phyloP scores from a whole-genome alignment of 1,140 invertebrate genomes.

The Neotoxoptera formosana region DNA sequence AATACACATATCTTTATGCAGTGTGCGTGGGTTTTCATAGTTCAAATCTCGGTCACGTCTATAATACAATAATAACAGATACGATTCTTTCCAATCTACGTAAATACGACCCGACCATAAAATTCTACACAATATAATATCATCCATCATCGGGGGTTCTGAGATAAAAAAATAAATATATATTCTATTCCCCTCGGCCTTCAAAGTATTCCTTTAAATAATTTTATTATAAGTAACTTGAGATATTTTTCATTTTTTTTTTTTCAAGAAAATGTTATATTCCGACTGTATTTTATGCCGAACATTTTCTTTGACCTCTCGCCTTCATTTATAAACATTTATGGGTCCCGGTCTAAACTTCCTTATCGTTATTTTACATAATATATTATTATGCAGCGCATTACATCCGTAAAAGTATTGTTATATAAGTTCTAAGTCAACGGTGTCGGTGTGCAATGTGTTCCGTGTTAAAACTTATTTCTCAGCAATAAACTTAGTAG shows the following conservation, averaged over 20 bases:
- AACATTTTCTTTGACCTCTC: background rate
- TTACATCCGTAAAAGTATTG: background rate
- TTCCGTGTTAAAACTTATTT: background rate
- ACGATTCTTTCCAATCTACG: background rate
- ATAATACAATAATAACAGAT: background rate
- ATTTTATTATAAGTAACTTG: background rate
- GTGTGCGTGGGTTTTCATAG: background rate
- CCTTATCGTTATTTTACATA: background rate
- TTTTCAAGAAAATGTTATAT: background rate
- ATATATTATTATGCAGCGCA: background rate
- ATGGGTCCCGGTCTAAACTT: background rate
- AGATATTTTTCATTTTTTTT: background rate
- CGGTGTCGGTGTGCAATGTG: background rate
- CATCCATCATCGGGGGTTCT: background rate
- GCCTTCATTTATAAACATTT: background rate
- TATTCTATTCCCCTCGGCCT: background rate
- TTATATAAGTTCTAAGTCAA: background rate
- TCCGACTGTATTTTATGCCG: background rate
- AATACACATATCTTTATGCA: background rate
- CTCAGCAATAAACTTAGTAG: background rate
- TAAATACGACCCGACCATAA: background rate
- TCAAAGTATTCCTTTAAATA: background rate
- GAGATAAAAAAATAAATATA: conserved; percentile 18
- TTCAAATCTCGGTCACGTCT: background rate
- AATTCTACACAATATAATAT: background rate